Evolutionary conservation across 2,113 vertebrate genomes (phyloP), one percentile per base, ranked within the genome.

Genomic region (Parus major): DNA sequence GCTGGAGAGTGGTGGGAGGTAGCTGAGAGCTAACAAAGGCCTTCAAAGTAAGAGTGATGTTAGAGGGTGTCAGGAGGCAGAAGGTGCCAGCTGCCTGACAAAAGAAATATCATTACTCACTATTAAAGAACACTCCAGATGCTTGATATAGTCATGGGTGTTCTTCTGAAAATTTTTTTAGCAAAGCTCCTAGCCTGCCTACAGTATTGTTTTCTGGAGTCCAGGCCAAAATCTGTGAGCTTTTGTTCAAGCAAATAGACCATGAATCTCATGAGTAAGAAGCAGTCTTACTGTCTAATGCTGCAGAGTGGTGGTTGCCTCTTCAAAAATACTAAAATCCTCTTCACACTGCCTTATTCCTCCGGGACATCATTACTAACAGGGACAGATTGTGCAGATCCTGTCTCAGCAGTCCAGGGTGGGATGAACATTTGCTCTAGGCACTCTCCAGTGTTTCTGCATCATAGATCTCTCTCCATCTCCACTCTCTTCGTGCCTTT

Each of bases 21-120:
- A 56, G 92, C 86, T 96, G 61, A 71, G 80, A 93, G 80, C 69
- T 94, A 88, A 81, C 80, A 19, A 94, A 94, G 85, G 86, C 90
- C 93, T 96, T 96, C 85, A 95, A 86, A 96, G 88, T 83, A 96
- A 96, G 95, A 97, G 83, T 94, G 83, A 96, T 97, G 90, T 95
- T 92, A 86, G 85, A 95, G 72, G 82, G 90, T 93, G 92, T 95
- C 39, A 73, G 83, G 53, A 94, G 88, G 95, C 95, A 97, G 96
- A 97, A 96, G 96, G 96, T 96, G 93, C 96, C 94, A 96, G 95
- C 95, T 97, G 96, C 88, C 94, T 95, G 92, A 96, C 92, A 96
- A 94, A 94, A 93, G 96, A 96, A 97, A 96, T 96, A 90, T 93
- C 90, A 96, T 96, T 96, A 96, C 69, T 97, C 96, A 95, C 95